phyloP scores from a whole-genome alignment of 2,888 invertebrate genomes.

The Agrilus cyanescens region DNA sequence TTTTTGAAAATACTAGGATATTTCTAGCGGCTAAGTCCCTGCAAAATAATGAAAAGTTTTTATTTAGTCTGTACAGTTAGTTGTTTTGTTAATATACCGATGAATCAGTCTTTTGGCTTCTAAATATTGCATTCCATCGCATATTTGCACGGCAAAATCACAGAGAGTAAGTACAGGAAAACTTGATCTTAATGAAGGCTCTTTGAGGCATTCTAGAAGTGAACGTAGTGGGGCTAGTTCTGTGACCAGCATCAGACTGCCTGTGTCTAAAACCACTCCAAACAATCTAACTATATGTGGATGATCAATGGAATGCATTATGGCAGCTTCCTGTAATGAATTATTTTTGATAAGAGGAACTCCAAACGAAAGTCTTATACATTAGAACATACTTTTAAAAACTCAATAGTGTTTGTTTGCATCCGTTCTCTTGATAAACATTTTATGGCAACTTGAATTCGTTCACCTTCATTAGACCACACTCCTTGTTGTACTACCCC shows the following conservation, averaged over 20 bases:
- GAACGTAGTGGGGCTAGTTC: slow-evolving; percentile 93
- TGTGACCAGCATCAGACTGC: slow-evolving; percentile 54
- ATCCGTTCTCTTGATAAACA: slow-evolving; percentile 88
- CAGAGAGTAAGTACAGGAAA: slow-evolving; percentile 88
- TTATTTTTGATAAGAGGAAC: too few species aligned
- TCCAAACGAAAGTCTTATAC: too few species aligned
- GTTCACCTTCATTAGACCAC: slow-evolving; percentile 89
- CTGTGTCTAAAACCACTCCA: slow-evolving; percentile 91
- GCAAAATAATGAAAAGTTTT: slow-evolving; percentile 24
- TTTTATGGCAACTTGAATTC: slow-evolving; percentile 88
- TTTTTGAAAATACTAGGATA: slow-evolving; percentile 92
- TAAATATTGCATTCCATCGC: slow-evolving; percentile 96
- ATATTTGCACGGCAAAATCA: slow-evolving; percentile 91
- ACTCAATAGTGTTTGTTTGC: slow-evolving; percentile 93
- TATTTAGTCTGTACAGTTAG: not conserved
- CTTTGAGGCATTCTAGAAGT: slow-evolving; percentile 88
- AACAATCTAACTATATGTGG: slow-evolving; percentile 94
- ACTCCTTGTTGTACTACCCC: slow-evolving; percentile 96
- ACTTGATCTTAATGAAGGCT: slow-evolving; percentile 78
- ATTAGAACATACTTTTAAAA: slow-evolving; percentile 51
- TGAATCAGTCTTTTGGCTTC: slow-evolving; percentile 94
- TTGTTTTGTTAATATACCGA: slow-evolving; percentile 38
- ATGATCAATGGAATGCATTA: slow-evolving; percentile 97
- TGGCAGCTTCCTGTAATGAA: slow-evolving; percentile 64
- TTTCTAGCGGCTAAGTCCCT: slow-evolving; percentile 96